phyloP scores from a whole-genome alignment of 2,797 vertebrate species.

The Neostethus bicornis region DNA sequence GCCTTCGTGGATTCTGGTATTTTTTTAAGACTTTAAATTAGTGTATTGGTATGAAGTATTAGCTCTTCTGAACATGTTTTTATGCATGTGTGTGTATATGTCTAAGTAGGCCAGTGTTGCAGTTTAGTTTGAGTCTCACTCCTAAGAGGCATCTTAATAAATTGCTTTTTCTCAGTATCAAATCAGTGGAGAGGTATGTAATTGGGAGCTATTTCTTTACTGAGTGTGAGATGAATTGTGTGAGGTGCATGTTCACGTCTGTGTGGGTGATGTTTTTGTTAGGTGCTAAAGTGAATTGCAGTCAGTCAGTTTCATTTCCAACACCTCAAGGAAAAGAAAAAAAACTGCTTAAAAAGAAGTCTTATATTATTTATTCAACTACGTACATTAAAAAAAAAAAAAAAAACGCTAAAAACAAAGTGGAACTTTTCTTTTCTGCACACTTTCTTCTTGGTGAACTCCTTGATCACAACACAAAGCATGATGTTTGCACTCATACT shows the following conservation, averaged over 20 bases:
- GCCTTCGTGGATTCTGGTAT: slow-evolving; percentile 23
- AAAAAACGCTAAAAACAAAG: slow-evolving; percentile 7
- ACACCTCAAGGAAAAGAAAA: slow-evolving; percentile 13
- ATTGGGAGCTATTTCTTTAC: slow-evolving; percentile 58
- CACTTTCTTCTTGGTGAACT: slow-evolving; percentile 17
- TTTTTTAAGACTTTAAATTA: slow-evolving; percentile 49
- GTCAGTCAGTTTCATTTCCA: slow-evolving; percentile 49
- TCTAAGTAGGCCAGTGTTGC: slow-evolving; percentile 63
- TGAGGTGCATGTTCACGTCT: slow-evolving; percentile 20
- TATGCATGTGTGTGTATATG: slow-evolving; percentile 32
- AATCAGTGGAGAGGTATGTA: slow-evolving; percentile 65
- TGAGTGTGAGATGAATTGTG: slow-evolving; percentile 36
- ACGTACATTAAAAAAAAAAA: too few relatives aligned
- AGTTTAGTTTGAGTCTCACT: slow-evolving; percentile 65
- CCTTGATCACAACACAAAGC: slow-evolving; percentile 1
- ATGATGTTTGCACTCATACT: slow-evolving; percentile 10
- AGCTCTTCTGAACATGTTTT: slow-evolving; percentile 14
- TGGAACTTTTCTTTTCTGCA: slow-evolving; percentile 8
- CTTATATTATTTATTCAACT: slow-evolving; percentile 31
- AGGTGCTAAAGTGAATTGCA: slow-evolving; percentile 52
- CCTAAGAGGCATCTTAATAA: slow-evolving; percentile 74
- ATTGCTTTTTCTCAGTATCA: slow-evolving; percentile 73
- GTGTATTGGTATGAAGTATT: slow-evolving; percentile 21
- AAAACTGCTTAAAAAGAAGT: slow-evolving; percentile 34
- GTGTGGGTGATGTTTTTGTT: slow-evolving; percentile 39